Evolutionary conservation across 2,888 invertebrate genomes (phyloP), one percentile per base, ranked within the genome.

Genomic region (Agrochola litura): DNA sequence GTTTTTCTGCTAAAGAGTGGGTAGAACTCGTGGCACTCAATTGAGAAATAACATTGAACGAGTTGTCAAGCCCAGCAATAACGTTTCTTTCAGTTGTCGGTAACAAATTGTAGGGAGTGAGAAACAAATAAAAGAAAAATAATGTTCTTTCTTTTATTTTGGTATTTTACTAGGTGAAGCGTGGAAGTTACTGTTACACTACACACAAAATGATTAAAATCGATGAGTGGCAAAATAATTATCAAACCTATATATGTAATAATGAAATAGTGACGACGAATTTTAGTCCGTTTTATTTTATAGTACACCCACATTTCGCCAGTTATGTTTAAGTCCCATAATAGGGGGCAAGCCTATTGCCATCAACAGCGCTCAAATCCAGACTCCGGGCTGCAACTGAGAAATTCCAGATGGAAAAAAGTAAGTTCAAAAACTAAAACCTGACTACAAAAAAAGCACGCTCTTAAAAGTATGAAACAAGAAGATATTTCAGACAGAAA

Each of bases 31-130:
- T 22, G 22, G 46, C 60, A 64, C 58, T 80, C 25, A 49, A 75
- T 80, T 79, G 64, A 65, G 52, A 79, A 79, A 80, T 80, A 80
- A 76, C 60, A 76, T 49, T 65, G 75, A 69, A 69, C 30, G 30
- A 69, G 58, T 69, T 80, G 79, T 79, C 79, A 79, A 65, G 30
- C 5, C n/a, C 60, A 75, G 79, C 37, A 65, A 64, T 60, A 68
- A 66, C 10, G n/a, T 65, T 69, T 46, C 14, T 61, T 80, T 56
- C 76, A 76, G 60, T 16, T 70, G 54, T 69, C 54, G 69, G 60
- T 60, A 69, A 56, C 69, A 75, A 76, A 76, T 76, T 70, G 60
- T 66, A 41, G 46, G 46, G 37, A 52, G 52, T 46, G 60, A 65
- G 64, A 60, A 46, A 46, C 22, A 65, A 79, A 69, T 78, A 65